Percentiles rank a stretch among this genome's conserved stretches.
Evolutionary conservation across 2,113 vertebrate genomes (phyloP).

Genomic region (Rana temporaria): DNA sequence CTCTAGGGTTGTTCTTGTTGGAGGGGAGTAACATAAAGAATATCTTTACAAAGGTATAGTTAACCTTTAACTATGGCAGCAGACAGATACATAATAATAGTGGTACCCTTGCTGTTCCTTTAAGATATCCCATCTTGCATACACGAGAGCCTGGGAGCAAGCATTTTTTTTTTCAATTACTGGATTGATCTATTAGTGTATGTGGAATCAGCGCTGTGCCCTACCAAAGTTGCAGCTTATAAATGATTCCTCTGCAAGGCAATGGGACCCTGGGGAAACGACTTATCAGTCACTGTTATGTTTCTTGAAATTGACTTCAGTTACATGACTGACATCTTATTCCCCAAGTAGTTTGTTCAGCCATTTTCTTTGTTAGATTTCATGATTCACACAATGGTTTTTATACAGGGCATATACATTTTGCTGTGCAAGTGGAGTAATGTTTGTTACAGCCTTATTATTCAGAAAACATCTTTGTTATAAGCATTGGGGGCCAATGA

Average conservation of each 20-base stretch:
- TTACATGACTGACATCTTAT: neutral
- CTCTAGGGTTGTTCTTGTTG: no score
- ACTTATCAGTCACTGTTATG: slow-evolving; percentile 11
- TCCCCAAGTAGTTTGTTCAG: neutral
- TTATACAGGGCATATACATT: neutral
- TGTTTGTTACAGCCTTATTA: neutral
- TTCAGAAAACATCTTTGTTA: no score
- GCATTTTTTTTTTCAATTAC: slow-evolving; percentile 3
- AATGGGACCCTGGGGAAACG: neutral
- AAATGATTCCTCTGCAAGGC: neutral
- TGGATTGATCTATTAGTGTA: neutral
- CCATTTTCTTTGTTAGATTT: neutral
- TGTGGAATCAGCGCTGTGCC: neutral
- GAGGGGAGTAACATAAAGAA: no score
- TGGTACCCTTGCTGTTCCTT: neutral
- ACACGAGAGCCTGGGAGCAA: neutral
- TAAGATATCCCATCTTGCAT: neutral
- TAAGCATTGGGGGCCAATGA: no score
- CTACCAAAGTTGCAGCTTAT: neutral
- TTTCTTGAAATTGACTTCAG: neutral
- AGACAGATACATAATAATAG: no score
- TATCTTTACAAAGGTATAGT: no score
- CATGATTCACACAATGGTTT: neutral
- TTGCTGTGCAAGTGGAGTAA: neutral
- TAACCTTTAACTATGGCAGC: no score